phyloP scores from a whole-genome alignment of 2,113 vertebrate genomes.

The Paradoxurus hermaphroditus region DNA sequence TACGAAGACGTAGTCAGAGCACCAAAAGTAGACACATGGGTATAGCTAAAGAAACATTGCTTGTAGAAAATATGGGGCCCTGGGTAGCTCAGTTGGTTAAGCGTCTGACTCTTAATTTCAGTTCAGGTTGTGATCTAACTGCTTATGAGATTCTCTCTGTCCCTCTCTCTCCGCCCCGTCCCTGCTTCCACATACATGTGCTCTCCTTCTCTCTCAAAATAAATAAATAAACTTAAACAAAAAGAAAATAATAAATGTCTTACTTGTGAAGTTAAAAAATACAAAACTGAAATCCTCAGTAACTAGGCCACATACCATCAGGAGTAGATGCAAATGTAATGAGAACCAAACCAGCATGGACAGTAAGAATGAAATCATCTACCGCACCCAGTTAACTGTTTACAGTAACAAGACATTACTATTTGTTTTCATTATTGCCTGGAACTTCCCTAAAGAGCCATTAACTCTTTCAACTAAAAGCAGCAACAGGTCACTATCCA shows the following conservation, averaged over 20 bases:
- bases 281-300: neutral
- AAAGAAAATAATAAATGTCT: neutral
- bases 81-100: too few relatives aligned
- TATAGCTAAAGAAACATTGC: neutral
- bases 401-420: neutral
- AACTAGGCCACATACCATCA: neutral
- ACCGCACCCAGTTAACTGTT: neutral
- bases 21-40: neutral
- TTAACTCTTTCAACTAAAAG: neutral
- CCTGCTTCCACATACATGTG: too few relatives aligned
- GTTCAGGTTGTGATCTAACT: too few relatives aligned
- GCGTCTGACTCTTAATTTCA: too few relatives aligned
- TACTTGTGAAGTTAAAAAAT: neutral
- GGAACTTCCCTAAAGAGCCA: neutral
- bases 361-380: neutral
- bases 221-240: too few relatives aligned
- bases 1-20: neutral
- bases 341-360: neutral
- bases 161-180: too few relatives aligned
- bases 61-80: neutral
- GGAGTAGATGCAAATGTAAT: neutral
- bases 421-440: neutral
- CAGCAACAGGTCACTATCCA: neutral
- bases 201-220: too few relatives aligned
- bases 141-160: too few relatives aligned